Evolutionary conservation across 1,140 invertebrate genomes (phyloP), one percentile per base, ranked within the genome.

Genomic region (Matsumurasca onukii): DNA sequence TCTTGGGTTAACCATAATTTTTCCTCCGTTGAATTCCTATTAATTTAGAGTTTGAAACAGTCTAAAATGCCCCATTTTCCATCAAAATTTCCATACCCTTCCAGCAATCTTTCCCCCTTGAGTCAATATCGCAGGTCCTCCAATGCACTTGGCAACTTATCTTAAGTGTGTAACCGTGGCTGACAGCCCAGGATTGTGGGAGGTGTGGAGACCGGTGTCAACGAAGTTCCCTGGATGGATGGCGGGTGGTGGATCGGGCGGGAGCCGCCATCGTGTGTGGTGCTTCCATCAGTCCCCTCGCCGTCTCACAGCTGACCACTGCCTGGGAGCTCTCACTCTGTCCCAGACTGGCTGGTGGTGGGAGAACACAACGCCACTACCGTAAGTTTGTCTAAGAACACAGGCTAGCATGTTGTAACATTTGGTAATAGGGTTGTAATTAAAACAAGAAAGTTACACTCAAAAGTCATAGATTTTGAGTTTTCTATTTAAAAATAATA

Each of bases 201-300:
- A 1, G 88, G 88, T 1, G 62, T 71, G 1, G 77, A 84, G 62
- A 84, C 88, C 0, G 80, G 76, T 2, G 77, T 86, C 0, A 87
- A 88, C 71, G 88, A 89, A 75, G 89, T 78, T 76, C 86, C 87
- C 0, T 85, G 86, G 82, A 88, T 89, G 87, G 86, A 79, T 0
- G 77, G 17, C 31, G 89, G 0, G 75, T 86, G 0, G 82, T 86
- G 70, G 48, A 74, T 20, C 51, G 69, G 1, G 55, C 45, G 2
- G 29, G 70, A 0, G 70, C 86, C 0, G 84, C 71, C 22, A 69
- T 87, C 0, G 84, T 73, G n/a, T 75, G 74, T 61, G 74, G 74
- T 0, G 72, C 68, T 13, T 34, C 70, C 27, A 71, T 75, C 15
- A 67, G 73, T 20, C 12, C 13, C 31, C 13, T 1, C 71, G 71